Evolutionary conservation across 1,140 invertebrate genomes (phyloP), one percentile per base, ranked within the genome.

Genomic region (Pseudomyrmex cubaensis): DNA sequence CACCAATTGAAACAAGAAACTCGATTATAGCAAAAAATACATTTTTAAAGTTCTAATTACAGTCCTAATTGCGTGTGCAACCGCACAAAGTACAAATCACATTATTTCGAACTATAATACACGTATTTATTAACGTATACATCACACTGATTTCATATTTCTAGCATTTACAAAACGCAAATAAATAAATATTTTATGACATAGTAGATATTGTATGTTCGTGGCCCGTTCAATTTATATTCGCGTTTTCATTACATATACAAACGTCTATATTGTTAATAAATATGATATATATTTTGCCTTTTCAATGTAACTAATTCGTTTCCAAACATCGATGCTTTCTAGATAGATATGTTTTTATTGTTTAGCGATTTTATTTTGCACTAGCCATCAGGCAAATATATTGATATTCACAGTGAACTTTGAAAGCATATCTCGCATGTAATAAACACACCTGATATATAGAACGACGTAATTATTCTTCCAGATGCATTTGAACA

Each of bases 1-100:
- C 46, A 35, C 1, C 57, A 78, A 78, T 70, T 78, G 20, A 70
- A 70, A 72, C 67, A 12, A 48, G 22, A 70, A 70, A 54, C 56
- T 1, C 12, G 12, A 48, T 78, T 80, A 35, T 20, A 44, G 15
- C 52, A 2, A 7, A n/a, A 54, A 25, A 22, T 52, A 66, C 25
- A 48, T 46, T 80, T 80, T 50, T 4, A 5, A 25, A 69, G 5
- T 5, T 3, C 13, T 15, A 20, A 69, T 78, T 57, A 56, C 50
- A 57, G 9, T 2, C 5, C 10, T 54, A 78, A 69, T 78, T 57
- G 57, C 12, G 52, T 48, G 17, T 57, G 20, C 52, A 12, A 54
- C 3, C 25, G 25, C 4, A 66, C 66, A 12, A 77, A 77, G 63
- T 44, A 77, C 3, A 64, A 77, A 77, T 46, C 17, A 5, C 13